Evolutionary conservation across 2,888 invertebrate species (phyloP).

Genomic region (Apoda limacodes): DNA sequence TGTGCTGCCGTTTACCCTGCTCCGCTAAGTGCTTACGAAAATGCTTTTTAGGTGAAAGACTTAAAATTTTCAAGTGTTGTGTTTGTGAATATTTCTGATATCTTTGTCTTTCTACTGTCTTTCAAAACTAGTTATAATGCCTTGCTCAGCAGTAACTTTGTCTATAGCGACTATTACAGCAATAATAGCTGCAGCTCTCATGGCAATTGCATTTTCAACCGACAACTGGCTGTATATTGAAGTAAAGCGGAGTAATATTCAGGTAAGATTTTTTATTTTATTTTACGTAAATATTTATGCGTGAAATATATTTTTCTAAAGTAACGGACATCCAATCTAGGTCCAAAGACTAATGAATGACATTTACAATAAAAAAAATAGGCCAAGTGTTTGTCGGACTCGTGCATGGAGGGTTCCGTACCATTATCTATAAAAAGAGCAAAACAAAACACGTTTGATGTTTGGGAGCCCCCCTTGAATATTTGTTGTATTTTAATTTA

Average conservation of each 20-base stretch:
- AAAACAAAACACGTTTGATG: too few species aligned
- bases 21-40: slow-evolving; percentile 60
- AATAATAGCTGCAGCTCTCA: slow-evolving; percentile 91
- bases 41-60: slow-evolving; percentile 65
- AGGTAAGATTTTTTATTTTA: slow-evolving; percentile 71
- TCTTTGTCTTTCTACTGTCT: slow-evolving; percentile 40
- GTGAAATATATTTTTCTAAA: slow-evolving; percentile 3
- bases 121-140: slow-evolving; percentile 75
- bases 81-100: slow-evolving; percentile 49
- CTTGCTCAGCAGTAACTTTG: slow-evolving; percentile 94
- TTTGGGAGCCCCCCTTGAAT: too few species aligned
- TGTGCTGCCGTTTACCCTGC: slow-evolving; percentile 63
- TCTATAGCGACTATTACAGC: slow-evolving; percentile 96
- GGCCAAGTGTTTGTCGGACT: too few species aligned
- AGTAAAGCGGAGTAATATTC: slow-evolving; percentile 88
- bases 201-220: slow-evolving; percentile 95
- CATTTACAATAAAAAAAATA: too few species aligned
- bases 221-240: slow-evolving; percentile 97
- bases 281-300: slow-evolving; percentile 1
- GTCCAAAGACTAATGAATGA: too few species aligned
- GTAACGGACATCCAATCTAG: too few species aligned
- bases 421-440: too few species aligned
- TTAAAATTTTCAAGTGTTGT: slow-evolving; percentile 48
- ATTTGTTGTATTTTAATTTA: too few species aligned
- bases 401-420: too few species aligned